phyloP scores from a whole-genome alignment of 2,888 invertebrate genomes.

The Mythimna albipuncta region DNA sequence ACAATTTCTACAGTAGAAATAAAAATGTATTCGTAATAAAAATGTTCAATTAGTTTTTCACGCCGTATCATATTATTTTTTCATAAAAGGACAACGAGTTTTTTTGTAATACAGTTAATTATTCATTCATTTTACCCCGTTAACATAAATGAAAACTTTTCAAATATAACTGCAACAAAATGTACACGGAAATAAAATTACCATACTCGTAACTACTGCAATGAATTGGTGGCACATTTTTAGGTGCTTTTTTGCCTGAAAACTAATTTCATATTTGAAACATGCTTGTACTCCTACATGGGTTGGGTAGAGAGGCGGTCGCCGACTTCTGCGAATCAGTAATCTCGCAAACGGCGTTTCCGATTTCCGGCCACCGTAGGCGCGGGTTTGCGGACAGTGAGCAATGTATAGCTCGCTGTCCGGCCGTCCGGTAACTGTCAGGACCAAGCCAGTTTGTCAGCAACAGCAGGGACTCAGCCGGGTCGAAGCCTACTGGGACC shows the following conservation, averaged over 20 bases:
- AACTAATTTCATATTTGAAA: background rate
- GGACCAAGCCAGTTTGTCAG: no score
- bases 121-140: conserved; percentile 1
- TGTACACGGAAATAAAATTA: background rate
- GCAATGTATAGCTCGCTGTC: no score
- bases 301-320: no score
- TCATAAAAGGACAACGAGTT: conserved; percentile 4
- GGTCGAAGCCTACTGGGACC: no score
- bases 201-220: background rate
- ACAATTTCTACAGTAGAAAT: conserved; percentile 9
- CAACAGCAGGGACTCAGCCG: no score
- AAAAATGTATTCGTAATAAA: conserved; percentile 10
- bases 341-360: no score
- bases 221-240: background rate
- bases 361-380: no score
- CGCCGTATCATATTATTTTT: background rate
- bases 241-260: background rate
- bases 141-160: conserved; percentile 1
- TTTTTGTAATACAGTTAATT: conserved; percentile 3
- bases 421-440: no score
- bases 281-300: no score
- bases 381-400: no score
- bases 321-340: no score
- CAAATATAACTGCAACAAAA: conserved; percentile 3
- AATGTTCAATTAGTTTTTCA: background rate